Evolutionary conservation across 1,140 invertebrate genomes (phyloP).

Genomic region (Drosophila saltans): DNA sequence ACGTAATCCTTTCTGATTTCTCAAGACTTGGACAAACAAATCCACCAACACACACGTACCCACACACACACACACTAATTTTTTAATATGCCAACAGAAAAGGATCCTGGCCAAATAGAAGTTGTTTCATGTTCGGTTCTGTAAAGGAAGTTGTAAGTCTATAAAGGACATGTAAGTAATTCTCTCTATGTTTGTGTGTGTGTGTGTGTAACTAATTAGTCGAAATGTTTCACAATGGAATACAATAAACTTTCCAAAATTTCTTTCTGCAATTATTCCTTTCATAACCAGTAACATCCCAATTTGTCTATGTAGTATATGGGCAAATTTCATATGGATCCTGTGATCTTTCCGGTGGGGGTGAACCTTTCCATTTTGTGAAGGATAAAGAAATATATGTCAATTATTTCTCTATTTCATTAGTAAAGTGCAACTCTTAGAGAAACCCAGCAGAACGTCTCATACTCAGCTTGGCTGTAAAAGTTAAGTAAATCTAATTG

Average conservation of each 20-base stretch:
- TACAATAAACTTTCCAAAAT: conserved; percentile 34
- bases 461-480: neutral
- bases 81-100: conserved; percentile 58
- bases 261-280: neutral
- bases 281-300: neutral
- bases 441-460: no score
- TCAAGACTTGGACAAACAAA: conserved; percentile 41
- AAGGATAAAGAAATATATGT: no score
- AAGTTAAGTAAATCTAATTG: conserved; percentile 4
- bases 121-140: conserved; percentile 23
- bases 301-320: neutral
- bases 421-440: no score
- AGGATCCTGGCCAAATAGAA: conserved; percentile 21
- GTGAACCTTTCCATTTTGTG: neutral
- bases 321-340: neutral
- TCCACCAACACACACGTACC: neutral
- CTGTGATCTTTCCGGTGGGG: neutral
- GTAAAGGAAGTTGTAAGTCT: neutral
- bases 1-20: conserved; percentile 72
- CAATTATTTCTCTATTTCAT: no score
- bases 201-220: conserved; percentile 67
- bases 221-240: conserved; percentile 34
- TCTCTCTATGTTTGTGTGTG: conserved; percentile 6
- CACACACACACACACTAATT: conserved; percentile 55
- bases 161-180: neutral